phyloP scores from a whole-genome alignment of 2,797 vertebrate species.

The Takifugu rubripes region DNA sequence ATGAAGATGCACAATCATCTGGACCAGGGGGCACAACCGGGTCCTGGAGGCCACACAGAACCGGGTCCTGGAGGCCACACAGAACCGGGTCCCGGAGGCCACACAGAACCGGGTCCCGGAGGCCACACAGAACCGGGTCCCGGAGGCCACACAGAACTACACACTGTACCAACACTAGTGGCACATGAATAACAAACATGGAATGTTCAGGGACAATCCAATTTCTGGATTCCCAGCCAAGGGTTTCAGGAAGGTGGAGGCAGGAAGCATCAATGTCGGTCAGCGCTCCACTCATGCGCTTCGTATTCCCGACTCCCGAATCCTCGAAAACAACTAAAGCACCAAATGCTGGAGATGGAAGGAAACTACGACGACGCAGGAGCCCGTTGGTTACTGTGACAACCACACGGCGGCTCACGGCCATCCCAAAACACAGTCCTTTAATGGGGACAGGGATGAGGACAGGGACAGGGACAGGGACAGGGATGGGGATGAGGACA shows the following conservation, averaged over 20 bases:
- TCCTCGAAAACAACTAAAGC: conserved; percentile 21
- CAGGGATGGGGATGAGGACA: too few species aligned
- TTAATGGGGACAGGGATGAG: too few species aligned
- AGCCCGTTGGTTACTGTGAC: conserved; percentile 52
- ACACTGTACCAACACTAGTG: conserved; percentile 16
- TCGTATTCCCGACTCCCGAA: conserved; percentile 22
- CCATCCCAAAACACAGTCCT: not conserved
- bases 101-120: not conserved
- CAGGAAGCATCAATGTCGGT: conserved; percentile 75
- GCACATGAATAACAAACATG: not conserved
- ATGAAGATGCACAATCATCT: conserved; percentile 2
- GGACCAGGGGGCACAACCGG: too few species aligned
- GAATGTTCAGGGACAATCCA: conserved; percentile 24
- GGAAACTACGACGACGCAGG: conserved; percentile 10
- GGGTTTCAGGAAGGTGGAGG: conserved; percentile 54
- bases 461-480: too few species aligned
- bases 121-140: too few species aligned
- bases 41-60: too few species aligned
- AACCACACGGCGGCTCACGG: conserved; percentile 33
- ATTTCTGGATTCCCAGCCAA: conserved; percentile 43
- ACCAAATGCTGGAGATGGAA: conserved; percentile 17
- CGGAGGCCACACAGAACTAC: conserved; percentile 10
- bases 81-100: too few species aligned
- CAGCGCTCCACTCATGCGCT: conserved; percentile 67
- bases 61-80: too few species aligned